Conservation (phyloP, 2,797 vertebrate species). For the Melanotaenia trifasciata region DNA sequence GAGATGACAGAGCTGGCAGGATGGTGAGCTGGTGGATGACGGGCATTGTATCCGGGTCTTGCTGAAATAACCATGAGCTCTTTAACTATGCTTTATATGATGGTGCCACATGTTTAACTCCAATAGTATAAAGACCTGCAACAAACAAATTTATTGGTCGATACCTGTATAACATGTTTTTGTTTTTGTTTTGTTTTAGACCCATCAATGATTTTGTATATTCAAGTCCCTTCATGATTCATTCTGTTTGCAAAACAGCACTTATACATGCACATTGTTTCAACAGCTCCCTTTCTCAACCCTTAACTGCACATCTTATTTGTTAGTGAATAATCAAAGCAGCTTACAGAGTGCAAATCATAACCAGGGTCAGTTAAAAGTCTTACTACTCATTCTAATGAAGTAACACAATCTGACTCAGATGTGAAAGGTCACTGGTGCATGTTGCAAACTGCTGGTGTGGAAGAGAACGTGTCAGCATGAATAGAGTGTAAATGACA, state of each 20-base stretch:
- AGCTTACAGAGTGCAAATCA: background rate
- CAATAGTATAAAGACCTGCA: no score
- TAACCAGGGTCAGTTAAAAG: background rate
- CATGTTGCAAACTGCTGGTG: background rate
- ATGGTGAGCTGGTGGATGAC: no score
- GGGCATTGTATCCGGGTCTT: no score
- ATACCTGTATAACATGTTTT: background rate
- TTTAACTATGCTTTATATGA: no score
- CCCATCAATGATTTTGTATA: background rate
- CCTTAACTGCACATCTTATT: background rate
- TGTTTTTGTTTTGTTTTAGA: background rate
- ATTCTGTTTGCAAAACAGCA: background rate
- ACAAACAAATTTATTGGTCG: no score
- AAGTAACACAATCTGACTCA: background rate
- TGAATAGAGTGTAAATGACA: background rate
- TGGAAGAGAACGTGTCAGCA: background rate
- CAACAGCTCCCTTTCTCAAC: background rate
- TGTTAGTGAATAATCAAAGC: background rate
- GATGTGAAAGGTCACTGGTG: background rate
- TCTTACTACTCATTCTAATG: background rate
- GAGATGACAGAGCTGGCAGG: no score
- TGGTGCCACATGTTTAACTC: no score
- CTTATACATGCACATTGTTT: background rate
- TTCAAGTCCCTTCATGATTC: background rate
- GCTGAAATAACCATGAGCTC: no score